phyloP scores from a whole-genome alignment of 2,888 invertebrate genomes.

The Apantesis nais region DNA sequence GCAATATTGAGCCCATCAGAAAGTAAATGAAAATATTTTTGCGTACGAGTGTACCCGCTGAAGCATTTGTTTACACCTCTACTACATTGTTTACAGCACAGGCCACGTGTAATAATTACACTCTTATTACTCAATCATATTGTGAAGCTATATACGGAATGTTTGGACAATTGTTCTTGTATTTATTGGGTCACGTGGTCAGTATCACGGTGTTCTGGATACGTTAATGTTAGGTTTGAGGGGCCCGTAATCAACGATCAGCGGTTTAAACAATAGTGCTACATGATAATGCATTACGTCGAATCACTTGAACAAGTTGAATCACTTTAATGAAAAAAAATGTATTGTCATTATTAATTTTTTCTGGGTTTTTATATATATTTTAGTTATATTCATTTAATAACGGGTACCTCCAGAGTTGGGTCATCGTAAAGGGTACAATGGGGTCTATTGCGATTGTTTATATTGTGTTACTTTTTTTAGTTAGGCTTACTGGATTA shows the following conservation, averaged over 20 bases:
- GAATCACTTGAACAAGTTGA: background rate
- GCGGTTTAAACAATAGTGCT: background rate
- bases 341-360: too few relatives aligned
- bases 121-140: conserved; percentile 76
- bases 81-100: conserved; percentile 56
- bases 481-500: background rate
- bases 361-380: too few relatives aligned
- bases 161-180: conserved; percentile 59
- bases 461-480: background rate
- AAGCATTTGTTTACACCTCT: conserved; percentile 47
- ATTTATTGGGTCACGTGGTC: conserved; percentile 57
- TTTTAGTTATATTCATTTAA: background rate
- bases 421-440: too few relatives aligned
- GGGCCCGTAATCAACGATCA: background rate
- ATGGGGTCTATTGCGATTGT: background rate
- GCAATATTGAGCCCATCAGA: background rate
- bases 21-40: conserved; percentile 20
- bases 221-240: conserved; percentile 20
- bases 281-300: background rate
- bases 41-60: conserved; percentile 29
- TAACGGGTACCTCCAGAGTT: background rate
- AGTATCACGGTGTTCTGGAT: conserved; percentile 33
- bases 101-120: conserved; percentile 72
- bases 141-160: conserved; percentile 66
- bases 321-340: background rate